Percentiles rank a stretch among this genome's conserved stretches.
phyloP scores from a whole-genome alignment of 2,888 invertebrate species.

The Ceratothoa steindachneri region DNA sequence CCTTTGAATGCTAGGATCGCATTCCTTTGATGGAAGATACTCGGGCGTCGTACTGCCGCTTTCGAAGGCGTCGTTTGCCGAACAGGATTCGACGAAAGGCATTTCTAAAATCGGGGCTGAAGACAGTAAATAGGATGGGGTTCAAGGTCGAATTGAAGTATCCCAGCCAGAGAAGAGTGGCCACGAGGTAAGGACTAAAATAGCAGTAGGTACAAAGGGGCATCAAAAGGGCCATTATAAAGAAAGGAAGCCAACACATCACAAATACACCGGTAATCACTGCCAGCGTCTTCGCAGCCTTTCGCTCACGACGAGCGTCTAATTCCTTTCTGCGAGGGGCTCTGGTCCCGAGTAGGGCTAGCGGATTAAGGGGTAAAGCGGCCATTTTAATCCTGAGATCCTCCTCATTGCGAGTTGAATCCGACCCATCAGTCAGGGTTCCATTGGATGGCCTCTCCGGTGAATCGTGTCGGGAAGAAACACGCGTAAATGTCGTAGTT shows the following conservation, averaged over 20 bases:
- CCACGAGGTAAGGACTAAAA: slow-evolving; percentile 68
- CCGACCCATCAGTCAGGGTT: slow-evolving; percentile 25
- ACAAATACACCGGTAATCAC: slow-evolving; percentile 96
- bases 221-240: slow-evolving; percentile 77
- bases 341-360: slow-evolving; percentile 30
- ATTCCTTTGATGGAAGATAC: no score
- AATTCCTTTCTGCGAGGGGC: slow-evolving; percentile 52
- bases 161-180: slow-evolving; percentile 81
- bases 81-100: slow-evolving; percentile 83
- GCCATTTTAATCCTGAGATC: slow-evolving; percentile 2
- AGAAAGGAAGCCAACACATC: slow-evolving; percentile 91
- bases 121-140: slow-evolving; percentile 89
- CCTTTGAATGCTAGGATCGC: no score
- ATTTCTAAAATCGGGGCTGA: slow-evolving; percentile 84
- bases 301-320: slow-evolving; percentile 84
- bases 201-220: slow-evolving; percentile 71
- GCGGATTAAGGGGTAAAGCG: no score
- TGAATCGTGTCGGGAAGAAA: slow-evolving; percentile 50
- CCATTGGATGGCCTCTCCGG: slow-evolving; percentile 56
- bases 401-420: no score
- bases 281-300: slow-evolving; percentile 89
- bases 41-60: no score
- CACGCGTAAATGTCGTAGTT: slow-evolving; percentile 63
- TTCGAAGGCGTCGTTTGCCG: slow-evolving; percentile 57
- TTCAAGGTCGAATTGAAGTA: slow-evolving; percentile 88